phyloP scores from a whole-genome alignment of 2,797 vertebrate species.

The Salmo trutta region DNA sequence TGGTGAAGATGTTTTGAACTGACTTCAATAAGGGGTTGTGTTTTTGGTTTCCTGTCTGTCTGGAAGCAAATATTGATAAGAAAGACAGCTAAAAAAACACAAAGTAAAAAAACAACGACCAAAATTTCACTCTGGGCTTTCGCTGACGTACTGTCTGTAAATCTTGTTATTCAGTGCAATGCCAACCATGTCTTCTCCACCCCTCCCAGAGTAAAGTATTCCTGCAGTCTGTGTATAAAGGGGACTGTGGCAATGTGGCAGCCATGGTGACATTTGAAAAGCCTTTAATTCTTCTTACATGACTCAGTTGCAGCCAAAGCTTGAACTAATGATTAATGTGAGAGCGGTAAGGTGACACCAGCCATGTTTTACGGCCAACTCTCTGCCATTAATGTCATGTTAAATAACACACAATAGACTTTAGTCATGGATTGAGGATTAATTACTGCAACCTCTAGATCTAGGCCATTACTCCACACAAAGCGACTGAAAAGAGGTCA shows the following conservation, averaged over 20 bases:
- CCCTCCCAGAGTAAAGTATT: neutral
- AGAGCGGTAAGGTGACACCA: neutral
- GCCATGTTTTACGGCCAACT: neutral
- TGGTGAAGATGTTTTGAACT: neutral
- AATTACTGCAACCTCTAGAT: neutral
- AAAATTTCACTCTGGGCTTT: neutral
- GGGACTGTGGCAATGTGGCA: neutral
- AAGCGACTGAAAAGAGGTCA: slow-evolving; percentile 1
- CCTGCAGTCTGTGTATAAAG: neutral
- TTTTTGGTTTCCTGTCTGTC: neutral
- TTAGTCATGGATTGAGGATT: neutral
- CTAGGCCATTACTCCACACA: neutral
- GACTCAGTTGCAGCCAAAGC: neutral
- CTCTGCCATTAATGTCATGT: neutral
- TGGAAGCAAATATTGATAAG: neutral
- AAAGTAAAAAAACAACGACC: neutral
- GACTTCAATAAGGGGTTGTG: neutral
- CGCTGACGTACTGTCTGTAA: neutral
- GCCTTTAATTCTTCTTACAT: neutral
- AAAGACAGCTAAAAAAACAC: neutral
- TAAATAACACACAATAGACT: neutral
- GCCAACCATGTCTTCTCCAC: neutral
- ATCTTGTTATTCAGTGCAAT: neutral
- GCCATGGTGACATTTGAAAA: slow-evolving; percentile 9
- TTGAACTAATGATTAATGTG: neutral